Evolutionary conservation across 2,113 vertebrate genomes (phyloP).

Genomic region (Cyprichromis sp.): DNA sequence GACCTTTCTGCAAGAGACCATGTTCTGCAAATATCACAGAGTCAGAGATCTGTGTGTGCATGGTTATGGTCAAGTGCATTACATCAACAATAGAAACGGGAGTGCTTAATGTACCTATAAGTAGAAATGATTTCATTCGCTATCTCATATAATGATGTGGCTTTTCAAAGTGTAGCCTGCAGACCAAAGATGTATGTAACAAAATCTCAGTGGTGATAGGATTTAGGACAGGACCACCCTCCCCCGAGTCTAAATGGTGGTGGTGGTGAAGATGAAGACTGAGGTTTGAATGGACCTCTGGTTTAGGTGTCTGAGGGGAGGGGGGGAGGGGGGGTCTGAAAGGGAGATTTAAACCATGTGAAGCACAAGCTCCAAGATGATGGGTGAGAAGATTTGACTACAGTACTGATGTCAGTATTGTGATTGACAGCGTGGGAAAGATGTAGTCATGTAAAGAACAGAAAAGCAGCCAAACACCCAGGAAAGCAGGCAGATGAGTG

Average conservation of each 20-base stretch:
- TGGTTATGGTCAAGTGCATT: neutral
- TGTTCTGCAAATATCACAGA: neutral
- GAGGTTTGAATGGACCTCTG: neutral
- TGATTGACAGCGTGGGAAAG: neutral
- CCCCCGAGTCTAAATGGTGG: neutral
- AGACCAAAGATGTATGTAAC: neutral
- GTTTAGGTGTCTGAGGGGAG: neutral
- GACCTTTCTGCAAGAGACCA: neutral
- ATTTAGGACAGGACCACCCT: neutral
- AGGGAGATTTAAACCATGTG: neutral
- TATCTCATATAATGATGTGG: neutral
- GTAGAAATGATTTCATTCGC: neutral
- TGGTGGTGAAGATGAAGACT: neutral
- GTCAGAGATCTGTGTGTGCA: neutral
- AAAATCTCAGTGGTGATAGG: neutral
- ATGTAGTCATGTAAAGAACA: neutral
- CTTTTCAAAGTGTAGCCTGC: neutral
- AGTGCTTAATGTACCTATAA: neutral
- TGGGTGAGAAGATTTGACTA: neutral
- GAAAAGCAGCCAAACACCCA: neutral
- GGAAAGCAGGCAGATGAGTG: neutral
- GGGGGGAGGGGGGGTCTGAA: neutral
- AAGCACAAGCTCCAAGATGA: neutral
- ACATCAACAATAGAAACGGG: neutral
- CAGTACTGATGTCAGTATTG: neutral